Base-by-base conservation (phyloP, 2,113 vertebrate species). In the Terrapene triunguis region DNA sequence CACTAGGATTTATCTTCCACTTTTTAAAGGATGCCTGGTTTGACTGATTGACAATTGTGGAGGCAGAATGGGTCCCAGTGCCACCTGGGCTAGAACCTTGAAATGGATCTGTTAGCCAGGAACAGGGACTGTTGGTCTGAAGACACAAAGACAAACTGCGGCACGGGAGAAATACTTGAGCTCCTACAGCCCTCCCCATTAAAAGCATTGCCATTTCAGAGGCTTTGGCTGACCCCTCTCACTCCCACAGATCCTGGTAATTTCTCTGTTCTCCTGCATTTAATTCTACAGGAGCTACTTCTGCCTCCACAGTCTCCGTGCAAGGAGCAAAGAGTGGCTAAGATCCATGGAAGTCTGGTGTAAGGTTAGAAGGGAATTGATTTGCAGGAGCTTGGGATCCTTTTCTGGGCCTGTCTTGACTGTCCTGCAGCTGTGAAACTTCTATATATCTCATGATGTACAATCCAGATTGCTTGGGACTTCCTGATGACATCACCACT, bases 381-480 rank as follows among this genome's bases (percentile, higher is more conserved):
- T 42, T 8, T 17, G 11, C 5, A 80, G 62, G 44, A 93, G 1
- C 8, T 82, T 0, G 1, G 57, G 62, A 38, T 2, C 87, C 3
- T 29, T 25, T 1, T 9, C 13, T 53, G 24, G 35, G 11, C 6
- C 85, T 65, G 27, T 38, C 94, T 21, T 42, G 47, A 22, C 6
- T 84, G 27, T 48, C 16, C 42, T 0, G 0, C 53, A 85, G 21
- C 16, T 85, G 62, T 91, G 87, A 21, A 54, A 24, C 22, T 14
- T 82, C 14, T 59, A 1, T 2, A 82, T 5, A 50, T 74, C 14
- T 13, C 82, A 53, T 5, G 17, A 54, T 4, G 12, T 62, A 32
- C 27, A 62, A 62, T 13, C 2, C 12, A 79, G 35, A 72, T 7
- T 10, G 4, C 48, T 3, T 1, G 0, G 24, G 65, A 6, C 1